Base-by-base conservation (phyloP, 1,140 invertebrate species). In the Tetramorium simillimum region DNA sequence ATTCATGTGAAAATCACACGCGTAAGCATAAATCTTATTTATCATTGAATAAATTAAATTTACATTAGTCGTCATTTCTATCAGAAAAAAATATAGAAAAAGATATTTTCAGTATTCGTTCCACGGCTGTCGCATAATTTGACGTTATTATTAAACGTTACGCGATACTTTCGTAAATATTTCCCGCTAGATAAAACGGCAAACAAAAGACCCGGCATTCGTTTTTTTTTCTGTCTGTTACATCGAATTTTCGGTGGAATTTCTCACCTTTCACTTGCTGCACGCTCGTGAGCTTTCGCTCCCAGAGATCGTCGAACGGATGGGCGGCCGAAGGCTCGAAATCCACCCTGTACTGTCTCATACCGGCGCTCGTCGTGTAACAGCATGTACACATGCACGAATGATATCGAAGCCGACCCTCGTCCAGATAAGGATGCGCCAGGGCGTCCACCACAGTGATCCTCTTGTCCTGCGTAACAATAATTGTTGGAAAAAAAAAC, bases 351-450 rank as follows among this genome's bases (percentile, higher is more conserved):
- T 99, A 99, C 94, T 99, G 98, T 85, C 99, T 96, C 93, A 97
- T 95, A 21, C 97, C 97, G 86, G 96, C 96, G 51, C 96, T 96
- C 81, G 96, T 97, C 90, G 97, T 97, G 94, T 97, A 98, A 96
- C 99, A 99, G 95, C 99, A 99, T 92, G 98, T 98, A 96, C 99
- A 99, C 99, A 99, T 99, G 95, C 99, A 99, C 60, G 99, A 99
- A 95, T 99, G 99, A 96, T 99, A 99, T 91, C 99, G 97, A 88
- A 99, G 96, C 89, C 99, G 96, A 69, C 99, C 99, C 95, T 99
- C 99, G 93, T 99, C 99, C 81, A 99, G 96, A 95, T 99, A 99
- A 16, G 99, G 98, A 96, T 99, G 99, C 84, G 98, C 97, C 88
- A 99, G 96, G 7, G 99, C 99, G 94, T 99, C 98, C 53, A 98